Conservation (phyloP, 2,888 invertebrate species). For the Troilus luridus region DNA sequence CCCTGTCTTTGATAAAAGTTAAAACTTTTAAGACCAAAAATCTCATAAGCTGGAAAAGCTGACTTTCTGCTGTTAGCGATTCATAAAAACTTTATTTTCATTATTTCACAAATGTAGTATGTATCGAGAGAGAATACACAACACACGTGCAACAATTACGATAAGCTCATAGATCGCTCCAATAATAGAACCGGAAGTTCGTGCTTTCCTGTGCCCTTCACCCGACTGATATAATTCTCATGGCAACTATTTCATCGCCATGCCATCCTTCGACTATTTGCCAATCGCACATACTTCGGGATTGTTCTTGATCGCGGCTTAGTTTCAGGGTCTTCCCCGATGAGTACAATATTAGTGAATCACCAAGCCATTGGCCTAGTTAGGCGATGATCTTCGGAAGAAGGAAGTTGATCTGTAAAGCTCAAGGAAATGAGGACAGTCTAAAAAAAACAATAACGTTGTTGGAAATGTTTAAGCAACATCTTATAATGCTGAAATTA, state of each 20-base stretch:
- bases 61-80: no score
- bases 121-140: background rate
- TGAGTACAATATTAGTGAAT: background rate
- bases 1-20: no score
- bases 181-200: slow-evolving; percentile 9
- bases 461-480: no score
- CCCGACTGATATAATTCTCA: background rate
- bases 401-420: background rate
- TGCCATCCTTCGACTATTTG: background rate
- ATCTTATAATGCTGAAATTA: no score
- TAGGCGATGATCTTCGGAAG: background rate
- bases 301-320: background rate
- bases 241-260: background rate
- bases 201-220: slow-evolving; percentile 19
- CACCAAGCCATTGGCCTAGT: background rate
- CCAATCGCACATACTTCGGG: background rate
- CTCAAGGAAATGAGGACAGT: background rate
- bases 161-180: background rate
- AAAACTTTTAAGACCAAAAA: no score
- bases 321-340: background rate
- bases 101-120: background rate
- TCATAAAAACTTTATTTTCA: no score
- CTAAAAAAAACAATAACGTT: no score
- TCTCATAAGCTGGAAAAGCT: no score
- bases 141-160: background rate